Conservation (phyloP, 2,113 vertebrate species). For the Sarotherodon lohbergeri region DNA sequence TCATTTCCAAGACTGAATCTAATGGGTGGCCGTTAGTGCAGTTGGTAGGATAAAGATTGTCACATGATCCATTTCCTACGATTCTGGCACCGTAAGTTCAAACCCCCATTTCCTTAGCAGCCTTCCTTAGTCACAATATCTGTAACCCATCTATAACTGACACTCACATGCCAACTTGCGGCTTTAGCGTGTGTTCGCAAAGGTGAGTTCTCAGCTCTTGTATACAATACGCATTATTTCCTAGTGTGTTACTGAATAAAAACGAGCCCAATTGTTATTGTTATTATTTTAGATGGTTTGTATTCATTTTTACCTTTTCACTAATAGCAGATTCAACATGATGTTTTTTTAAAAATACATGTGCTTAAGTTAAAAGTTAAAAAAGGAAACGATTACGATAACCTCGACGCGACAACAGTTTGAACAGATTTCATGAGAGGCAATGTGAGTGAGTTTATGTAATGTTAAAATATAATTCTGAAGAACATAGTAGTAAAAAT, state of each 20-base stretch:
- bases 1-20: not conserved
- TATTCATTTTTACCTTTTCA: not conserved
- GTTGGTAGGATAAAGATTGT: slow-evolving; percentile 1
- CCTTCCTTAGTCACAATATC: not conserved
- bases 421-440: not conserved
- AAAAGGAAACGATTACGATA: not conserved
- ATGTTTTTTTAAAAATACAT: not conserved
- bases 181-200: not conserved
- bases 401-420: not conserved
- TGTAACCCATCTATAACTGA: not conserved
- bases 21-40: not conserved
- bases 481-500: not conserved
- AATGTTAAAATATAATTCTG: not conserved
- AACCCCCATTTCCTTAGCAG: slow-evolving; percentile 13
- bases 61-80: slow-evolving; percentile 44
- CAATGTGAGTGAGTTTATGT: not conserved
- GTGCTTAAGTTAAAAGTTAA: not conserved
- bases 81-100: not conserved
- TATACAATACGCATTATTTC: not conserved
- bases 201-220: slow-evolving; percentile 32
- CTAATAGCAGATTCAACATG: not conserved
- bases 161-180: not conserved
- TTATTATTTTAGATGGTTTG: not conserved
- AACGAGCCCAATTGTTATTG: not conserved
- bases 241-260: not conserved